Evolutionary conservation across 1,140 invertebrate species (phyloP), one percentile per base, ranked within the genome.

Genomic region (Babylonia areolata): DNA sequence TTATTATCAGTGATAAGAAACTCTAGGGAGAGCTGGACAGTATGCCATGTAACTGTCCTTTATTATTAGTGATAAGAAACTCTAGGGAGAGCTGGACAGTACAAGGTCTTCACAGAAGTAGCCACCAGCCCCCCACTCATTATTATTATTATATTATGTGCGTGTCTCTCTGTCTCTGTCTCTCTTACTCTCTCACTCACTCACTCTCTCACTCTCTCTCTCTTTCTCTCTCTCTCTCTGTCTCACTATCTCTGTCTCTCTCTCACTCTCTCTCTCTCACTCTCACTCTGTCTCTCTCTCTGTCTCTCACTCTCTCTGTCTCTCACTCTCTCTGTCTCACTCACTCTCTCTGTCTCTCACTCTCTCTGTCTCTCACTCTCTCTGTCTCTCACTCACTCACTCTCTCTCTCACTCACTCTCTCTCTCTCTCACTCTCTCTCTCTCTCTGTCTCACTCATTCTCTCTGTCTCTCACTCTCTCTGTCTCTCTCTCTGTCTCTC

Each of bases 401-500:
- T 40, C 73, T 40, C 73, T 40, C 73, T 40, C 73, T 40, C 73
- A 23, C 71, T 35, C 31, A 35, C 31, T 73, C 31, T 73, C 71
- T 35, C 31, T 35, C 71, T 35, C 3, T 35, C 28, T 73, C 2
- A 9, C 33, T 35, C 6, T 23, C 28, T 23, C 17, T 9, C 3
- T 64, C 20, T 17, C 28, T 64, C 23, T 20, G 9, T 64, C 28
- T 64, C 20, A 3, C 23, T 64, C 58, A 12, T 28, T 23, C 20
- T 64, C 58, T 64, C 20, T 23, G 3, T 64, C 58, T 73, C 31
- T 35, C 2, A 35, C 71, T 73, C 31, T 73, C 71, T 73, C 1
- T 73, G 31, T 73, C 31, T 73, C 71, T 73, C 31, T 73, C 71
- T 73, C 9, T 73, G 31, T 73, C 31, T 73, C 71, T 73, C 31